Percentiles rank a stretch among this genome's conserved stretches.
Evolutionary conservation across 53 echinoderm and acorn worm genomes (phyloP).

Genomic region (Luidia sarsii): DNA sequence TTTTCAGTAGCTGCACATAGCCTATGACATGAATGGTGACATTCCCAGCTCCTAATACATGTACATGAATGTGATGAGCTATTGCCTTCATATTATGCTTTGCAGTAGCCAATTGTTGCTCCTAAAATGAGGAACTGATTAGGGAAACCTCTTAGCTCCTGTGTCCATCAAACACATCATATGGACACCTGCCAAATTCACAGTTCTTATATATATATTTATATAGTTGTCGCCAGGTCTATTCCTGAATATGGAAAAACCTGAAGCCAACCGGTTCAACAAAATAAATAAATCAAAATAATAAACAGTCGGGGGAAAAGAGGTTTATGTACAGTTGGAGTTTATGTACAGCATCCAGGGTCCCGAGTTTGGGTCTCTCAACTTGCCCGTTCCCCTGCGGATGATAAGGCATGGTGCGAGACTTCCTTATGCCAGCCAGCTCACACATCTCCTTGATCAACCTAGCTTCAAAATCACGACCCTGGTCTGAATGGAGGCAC

Average conservation of each 20-base stretch:
- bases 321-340: slow-evolving; percentile 69
- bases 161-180: too few relatives aligned
- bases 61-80: slow-evolving; percentile 49
- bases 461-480: too few relatives aligned
- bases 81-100: neutral
- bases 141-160: too few relatives aligned
- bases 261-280: slow-evolving; percentile 62
- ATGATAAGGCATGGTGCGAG: too few relatives aligned
- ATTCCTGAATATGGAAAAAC: slow-evolving; percentile 64
- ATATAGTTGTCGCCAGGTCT: slow-evolving; percentile 64
- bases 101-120: slow-evolving; percentile 50
- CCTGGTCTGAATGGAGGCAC: slow-evolving; percentile 56
- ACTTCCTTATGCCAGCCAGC: too few relatives aligned
- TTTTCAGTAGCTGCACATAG: slow-evolving; percentile 67
- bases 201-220: slow-evolving; percentile 62
- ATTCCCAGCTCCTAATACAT: too few relatives aligned
- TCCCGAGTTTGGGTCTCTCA: slow-evolving; percentile 46
- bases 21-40: too few relatives aligned
- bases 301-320: too few relatives aligned
- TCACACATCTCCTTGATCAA: too few relatives aligned
- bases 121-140: slow-evolving; percentile 74
- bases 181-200: slow-evolving; percentile 67
- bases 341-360: slow-evolving; percentile 60
- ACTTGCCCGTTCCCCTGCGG: too few relatives aligned
- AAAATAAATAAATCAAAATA: too few relatives aligned